phyloP scores from a whole-genome alignment of 2,888 invertebrate genomes.

The Stegophylla sp. region DNA sequence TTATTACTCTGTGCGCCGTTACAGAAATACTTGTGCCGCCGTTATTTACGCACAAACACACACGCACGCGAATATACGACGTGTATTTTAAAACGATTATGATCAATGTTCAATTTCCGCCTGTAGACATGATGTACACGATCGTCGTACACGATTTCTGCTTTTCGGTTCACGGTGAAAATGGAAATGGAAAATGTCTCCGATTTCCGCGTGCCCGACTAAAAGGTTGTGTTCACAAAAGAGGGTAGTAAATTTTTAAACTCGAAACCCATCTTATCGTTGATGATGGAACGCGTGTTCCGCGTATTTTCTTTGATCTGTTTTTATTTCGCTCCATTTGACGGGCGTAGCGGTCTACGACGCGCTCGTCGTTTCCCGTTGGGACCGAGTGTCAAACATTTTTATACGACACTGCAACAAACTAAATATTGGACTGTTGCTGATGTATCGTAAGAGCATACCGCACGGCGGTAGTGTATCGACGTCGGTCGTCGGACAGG shows the following conservation, averaged over 20 bases:
- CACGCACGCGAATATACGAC: no score
- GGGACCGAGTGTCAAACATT: conserved; percentile 1
- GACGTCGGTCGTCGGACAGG: no score
- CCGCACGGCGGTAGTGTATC: no score
- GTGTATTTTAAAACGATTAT: not conserved
- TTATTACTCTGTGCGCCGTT: no score
- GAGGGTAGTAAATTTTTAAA: conserved; percentile 28
- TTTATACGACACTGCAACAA: not conserved
- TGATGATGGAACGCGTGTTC: conserved; percentile 8
- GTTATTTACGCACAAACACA: no score
- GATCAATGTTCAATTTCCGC: not conserved
- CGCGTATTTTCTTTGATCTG: conserved; percentile 35
- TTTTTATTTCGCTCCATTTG: conserved; percentile 37
- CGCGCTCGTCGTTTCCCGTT: not conserved
- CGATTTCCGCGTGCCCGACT: conserved; percentile 17
- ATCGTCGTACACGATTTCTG: not conserved
- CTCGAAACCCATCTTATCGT: conserved; percentile 22
- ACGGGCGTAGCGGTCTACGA: not conserved
- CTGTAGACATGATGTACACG: not conserved
- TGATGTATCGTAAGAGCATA: not conserved
- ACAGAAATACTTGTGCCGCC: no score
- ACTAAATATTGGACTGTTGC: not conserved
- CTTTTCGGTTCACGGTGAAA: not conserved
- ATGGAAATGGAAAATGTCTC: conserved; percentile 39
- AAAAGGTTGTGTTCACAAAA: conserved; percentile 30